Conservation (phyloP, 2,888 invertebrate species). For the Dioctria linearis region DNA sequence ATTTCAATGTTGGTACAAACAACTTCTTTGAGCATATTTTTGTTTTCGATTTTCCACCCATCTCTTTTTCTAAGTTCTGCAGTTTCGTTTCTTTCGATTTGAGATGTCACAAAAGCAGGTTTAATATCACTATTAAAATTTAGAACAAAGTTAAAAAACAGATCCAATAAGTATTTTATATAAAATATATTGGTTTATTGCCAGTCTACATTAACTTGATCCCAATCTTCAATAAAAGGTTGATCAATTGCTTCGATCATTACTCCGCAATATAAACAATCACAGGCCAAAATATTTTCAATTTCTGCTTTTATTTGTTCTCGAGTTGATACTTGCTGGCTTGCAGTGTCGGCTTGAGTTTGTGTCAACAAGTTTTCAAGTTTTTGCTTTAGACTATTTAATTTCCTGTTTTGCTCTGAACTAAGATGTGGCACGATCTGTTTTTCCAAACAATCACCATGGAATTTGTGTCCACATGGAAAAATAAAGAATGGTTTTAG, state of each 20-base stretch:
- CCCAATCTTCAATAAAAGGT: conserved; percentile 89
- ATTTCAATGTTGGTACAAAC: too few species aligned
- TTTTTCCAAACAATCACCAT: conserved; percentile 90
- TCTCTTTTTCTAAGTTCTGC: too few species aligned
- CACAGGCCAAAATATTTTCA: conserved; percentile 90
- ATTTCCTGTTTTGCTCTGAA: conserved; percentile 66
- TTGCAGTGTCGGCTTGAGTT: conserved; percentile 61
- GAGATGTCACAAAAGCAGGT: too few species aligned
- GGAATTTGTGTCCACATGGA: conserved; percentile 96
- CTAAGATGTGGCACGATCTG: conserved; percentile 75
- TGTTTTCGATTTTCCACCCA: too few species aligned
- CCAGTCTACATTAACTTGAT: conserved; percentile 88
- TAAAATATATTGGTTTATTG: conserved; percentile 72
- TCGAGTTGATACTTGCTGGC: conserved; percentile 61
- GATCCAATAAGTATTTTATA: too few species aligned
- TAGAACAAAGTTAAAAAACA: too few species aligned
- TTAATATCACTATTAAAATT: too few species aligned
- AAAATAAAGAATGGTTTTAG: conserved; percentile 94
- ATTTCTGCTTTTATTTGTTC: conserved; percentile 85
- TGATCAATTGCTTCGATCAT: conserved; percentile 93
- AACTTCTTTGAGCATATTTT: too few species aligned
- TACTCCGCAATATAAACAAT: conserved; percentile 95
- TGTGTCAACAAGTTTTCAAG: conserved; percentile 65
- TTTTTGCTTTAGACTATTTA: conserved; percentile 66
- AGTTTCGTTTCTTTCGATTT: too few species aligned